Evolutionary conservation across 1,140 invertebrate genomes (phyloP).

Genomic region (Drosophila rhopaloa): DNA sequence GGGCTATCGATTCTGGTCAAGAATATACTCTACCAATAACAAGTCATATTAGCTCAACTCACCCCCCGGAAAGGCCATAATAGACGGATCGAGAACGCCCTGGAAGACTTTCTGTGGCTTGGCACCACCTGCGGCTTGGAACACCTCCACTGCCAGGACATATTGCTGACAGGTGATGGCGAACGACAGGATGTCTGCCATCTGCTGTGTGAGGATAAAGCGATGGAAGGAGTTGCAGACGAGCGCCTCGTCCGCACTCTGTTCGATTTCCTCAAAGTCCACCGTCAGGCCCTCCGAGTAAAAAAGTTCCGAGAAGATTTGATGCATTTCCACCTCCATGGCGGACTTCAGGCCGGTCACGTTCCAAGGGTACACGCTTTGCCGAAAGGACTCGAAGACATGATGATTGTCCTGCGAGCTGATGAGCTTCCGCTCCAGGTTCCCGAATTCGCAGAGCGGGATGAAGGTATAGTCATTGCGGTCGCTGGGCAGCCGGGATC

Average conservation of each 20-base stretch:
- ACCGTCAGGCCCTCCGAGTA: conserved; percentile 40
- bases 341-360: conserved; percentile 50
- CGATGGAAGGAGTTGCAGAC: conserved; percentile 71
- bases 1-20: too few species aligned
- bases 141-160: conserved; percentile 41
- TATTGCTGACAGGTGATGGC: conserved; percentile 28
- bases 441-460: conserved; percentile 48
- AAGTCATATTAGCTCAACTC: not conserved
- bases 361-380: not conserved
- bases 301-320: conserved; percentile 36
- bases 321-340: conserved; percentile 51
- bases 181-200: conserved; percentile 34
- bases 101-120: conserved; percentile 49
- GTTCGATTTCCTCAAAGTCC: conserved; percentile 38
- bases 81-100: conserved; percentile 54
- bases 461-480: conserved; percentile 35
- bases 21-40: too few species aligned
- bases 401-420: conserved; percentile 24
- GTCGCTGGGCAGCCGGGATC: conserved; percentile 24
- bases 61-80: conserved; percentile 54
- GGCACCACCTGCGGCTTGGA: not conserved
- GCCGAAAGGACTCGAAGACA: conserved; percentile 60
- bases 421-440: conserved; percentile 26
- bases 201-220: conserved; percentile 52
- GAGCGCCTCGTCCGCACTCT: conserved; percentile 28